Conservation (phyloP, 2,113 vertebrate genomes). For the Bujurquina vittata region DNA sequence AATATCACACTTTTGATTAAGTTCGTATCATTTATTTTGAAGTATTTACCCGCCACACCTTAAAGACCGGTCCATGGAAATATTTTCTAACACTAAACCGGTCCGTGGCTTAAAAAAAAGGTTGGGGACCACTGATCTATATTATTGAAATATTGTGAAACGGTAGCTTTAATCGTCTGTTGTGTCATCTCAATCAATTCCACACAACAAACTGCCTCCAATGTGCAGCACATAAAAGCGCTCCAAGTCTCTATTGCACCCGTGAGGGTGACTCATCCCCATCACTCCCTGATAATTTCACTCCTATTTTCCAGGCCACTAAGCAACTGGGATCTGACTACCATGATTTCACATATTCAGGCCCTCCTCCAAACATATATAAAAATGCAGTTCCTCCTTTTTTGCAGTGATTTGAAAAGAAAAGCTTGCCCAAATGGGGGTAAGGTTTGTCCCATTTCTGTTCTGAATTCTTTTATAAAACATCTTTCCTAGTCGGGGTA, state of each 20-base stretch:
- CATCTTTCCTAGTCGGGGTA: neutral
- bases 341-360: slow-evolving; percentile 5
- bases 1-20: too few species aligned
- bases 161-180: neutral
- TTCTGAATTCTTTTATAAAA: slow-evolving; percentile 31
- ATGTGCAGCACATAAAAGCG: neutral
- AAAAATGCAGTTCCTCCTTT: neutral
- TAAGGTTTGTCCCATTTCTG: slow-evolving; percentile 15
- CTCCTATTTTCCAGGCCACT: neutral
- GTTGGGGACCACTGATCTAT: neutral
- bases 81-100: too few species aligned
- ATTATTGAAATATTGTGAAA: neutral
- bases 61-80: too few species aligned
- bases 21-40: too few species aligned
- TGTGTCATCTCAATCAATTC: neutral
- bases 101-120: too few species aligned
- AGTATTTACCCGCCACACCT: too few species aligned
- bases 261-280: slow-evolving; percentile 37
- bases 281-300: slow-evolving; percentile 20
- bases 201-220: neutral
- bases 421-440: neutral
- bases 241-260: neutral
- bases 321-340: slow-evolving; percentile 8
- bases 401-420: neutral
- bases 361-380: neutral